A percentile compares a stretch with the other conserved stretches of the same genome.
Evolutionary conservation across 2,888 invertebrate genomes (phyloP).

Genomic region (Oxycera nigricornis): DNA sequence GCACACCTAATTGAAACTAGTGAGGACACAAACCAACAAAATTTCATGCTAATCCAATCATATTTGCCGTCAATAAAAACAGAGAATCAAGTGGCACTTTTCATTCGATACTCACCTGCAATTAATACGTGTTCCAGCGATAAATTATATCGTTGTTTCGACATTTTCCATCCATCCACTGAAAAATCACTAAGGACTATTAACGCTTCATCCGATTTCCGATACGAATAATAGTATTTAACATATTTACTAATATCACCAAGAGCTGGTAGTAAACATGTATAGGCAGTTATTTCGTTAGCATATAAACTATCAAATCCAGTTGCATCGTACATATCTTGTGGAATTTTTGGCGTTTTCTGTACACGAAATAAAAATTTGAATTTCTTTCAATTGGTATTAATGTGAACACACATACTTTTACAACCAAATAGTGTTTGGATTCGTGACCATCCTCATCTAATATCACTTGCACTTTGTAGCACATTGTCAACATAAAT

Average conservation of each 20-base stretch:
- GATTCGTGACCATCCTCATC: slow-evolving; percentile 47
- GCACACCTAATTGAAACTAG: too few species aligned
- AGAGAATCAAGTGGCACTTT: too few species aligned
- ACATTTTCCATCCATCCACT: slow-evolving; percentile 53
- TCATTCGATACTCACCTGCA: slow-evolving; percentile 54
- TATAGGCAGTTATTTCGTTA: slow-evolving; percentile 58
- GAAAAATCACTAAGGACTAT: slow-evolving; percentile 57
- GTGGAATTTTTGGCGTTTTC: slow-evolving; percentile 56
- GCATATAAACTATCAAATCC: slow-evolving; percentile 54
- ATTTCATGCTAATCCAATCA: too few species aligned
- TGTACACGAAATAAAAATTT: slow-evolving; percentile 44
- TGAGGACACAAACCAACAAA: too few species aligned
- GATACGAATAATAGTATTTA: slow-evolving; percentile 55
- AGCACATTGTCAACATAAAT: slow-evolving; percentile 57
- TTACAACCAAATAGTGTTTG: slow-evolving; percentile 52
- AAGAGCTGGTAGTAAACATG: slow-evolving; percentile 54
- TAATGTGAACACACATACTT: slow-evolving; percentile 51
- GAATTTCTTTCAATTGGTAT: background rate
- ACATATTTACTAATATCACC: slow-evolving; percentile 51
- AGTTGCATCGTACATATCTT: slow-evolving; percentile 52
- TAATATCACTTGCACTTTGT: slow-evolving; percentile 52
- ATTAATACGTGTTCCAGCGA: slow-evolving; percentile 57
- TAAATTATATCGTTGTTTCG: slow-evolving; percentile 53
- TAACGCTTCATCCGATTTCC: slow-evolving; percentile 50
- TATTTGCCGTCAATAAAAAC: too few species aligned